Evolutionary conservation across 2,888 invertebrate species (phyloP).

Genomic region (Ischnura elegans): DNA sequence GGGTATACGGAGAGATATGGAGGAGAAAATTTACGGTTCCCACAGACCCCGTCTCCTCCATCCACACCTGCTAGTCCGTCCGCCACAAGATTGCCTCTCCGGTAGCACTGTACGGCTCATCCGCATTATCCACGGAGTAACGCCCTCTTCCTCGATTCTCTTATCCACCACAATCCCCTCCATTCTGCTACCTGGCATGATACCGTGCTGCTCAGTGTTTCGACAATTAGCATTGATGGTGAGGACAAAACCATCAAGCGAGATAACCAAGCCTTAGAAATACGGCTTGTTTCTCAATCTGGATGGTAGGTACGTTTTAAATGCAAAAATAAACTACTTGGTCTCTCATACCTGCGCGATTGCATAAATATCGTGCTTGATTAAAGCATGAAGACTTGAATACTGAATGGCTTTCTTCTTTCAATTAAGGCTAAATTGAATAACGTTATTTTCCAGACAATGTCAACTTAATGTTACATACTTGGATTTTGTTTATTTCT

Average conservation of each 20-base stretch:
- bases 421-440: too few relatives aligned
- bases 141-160: background rate
- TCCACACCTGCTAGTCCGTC: background rate
- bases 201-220: background rate
- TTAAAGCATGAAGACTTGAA: too few relatives aligned
- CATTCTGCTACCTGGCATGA: background rate
- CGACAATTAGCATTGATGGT: background rate
- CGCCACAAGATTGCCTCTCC: constrained; percentile 5
- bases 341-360: too few relatives aligned
- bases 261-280: background rate
- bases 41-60: background rate
- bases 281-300: background rate
- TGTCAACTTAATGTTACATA: too few relatives aligned
- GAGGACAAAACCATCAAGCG: background rate
- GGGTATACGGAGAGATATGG: background rate
- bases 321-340: too few relatives aligned
- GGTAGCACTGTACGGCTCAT: background rate
- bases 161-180: background rate
- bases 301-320: background rate
- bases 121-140: background rate
- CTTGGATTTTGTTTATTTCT: too few relatives aligned
- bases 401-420: too few relatives aligned
- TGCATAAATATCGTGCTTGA: too few relatives aligned
- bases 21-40: background rate
- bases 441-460: too few relatives aligned